A percentile compares a stretch with the other conserved stretches of the same genome.
These are phyloP conservation scores for Apocheima hispidaria DNA, from an alignment of 2,888 invertebrate genomes.

Conservation along the genomic window DNA sequence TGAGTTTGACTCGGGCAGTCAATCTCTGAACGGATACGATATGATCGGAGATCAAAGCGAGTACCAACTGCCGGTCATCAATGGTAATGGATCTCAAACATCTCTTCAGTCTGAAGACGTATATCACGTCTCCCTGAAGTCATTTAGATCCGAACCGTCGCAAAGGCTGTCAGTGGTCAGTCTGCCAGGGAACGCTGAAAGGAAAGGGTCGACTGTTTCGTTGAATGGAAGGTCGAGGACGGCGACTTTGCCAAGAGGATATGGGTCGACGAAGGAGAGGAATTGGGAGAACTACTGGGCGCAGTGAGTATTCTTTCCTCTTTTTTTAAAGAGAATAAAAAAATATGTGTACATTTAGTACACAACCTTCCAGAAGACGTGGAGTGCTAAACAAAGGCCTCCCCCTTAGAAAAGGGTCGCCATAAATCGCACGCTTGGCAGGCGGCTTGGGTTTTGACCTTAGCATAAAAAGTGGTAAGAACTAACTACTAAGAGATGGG, in stretches of 20 bases:
- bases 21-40: constrained; percentile 55
- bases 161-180: constrained; percentile 70
- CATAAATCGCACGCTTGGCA: no score
- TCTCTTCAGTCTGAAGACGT: constrained; percentile 71
- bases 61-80: constrained; percentile 60
- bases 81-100: constrained; percentile 67
- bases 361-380: no score
- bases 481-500: no score
- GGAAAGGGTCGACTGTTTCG: constrained; percentile 61
- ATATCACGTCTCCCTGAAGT: constrained; percentile 71
- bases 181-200: constrained; percentile 61
- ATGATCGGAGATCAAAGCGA: constrained; percentile 50
- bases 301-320: constrained; percentile 64
- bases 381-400: no score
- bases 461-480: no score
- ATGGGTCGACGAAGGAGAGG: constrained; percentile 75
- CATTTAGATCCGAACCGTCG: constrained; percentile 74
- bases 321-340: not conserved
- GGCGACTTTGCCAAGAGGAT: constrained; percentile 76
- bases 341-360: no score
- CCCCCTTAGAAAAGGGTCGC: no score
- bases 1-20: constrained; percentile 47
- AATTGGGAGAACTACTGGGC: constrained; percentile 84
- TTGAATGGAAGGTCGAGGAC: constrained; percentile 70
- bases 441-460: no score